phyloP scores from a whole-genome alignment of 2,888 invertebrate species.

The Drosophila demipolita region DNA sequence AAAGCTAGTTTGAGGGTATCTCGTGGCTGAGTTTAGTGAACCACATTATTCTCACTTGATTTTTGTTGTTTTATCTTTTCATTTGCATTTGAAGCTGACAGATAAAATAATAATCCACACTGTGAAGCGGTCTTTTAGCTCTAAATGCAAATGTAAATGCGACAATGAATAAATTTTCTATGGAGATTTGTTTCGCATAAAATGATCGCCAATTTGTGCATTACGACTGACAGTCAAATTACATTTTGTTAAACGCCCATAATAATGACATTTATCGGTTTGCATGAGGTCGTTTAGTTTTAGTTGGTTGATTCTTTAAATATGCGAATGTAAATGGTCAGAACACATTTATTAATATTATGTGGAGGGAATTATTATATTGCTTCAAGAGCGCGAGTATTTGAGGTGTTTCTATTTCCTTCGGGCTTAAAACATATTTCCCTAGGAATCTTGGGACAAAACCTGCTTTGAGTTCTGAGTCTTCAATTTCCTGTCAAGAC shows the following conservation, averaged over 20 bases:
- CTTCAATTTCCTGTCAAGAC: background rate
- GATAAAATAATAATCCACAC: background rate
- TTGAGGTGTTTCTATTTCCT: background rate
- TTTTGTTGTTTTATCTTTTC: slow-evolving; percentile 12
- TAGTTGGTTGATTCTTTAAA: background rate
- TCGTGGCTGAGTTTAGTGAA: background rate
- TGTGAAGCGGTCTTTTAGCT: background rate
- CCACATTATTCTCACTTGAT: background rate
- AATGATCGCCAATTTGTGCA: slow-evolving; percentile 35
- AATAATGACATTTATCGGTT: background rate
- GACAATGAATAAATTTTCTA: slow-evolving; percentile 46
- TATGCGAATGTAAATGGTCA: background rate
- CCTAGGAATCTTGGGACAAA: background rate
- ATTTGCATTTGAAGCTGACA: slow-evolving; percentile 39
- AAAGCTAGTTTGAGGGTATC: background rate
- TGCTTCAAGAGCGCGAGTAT: background rate
- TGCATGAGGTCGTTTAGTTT: background rate
- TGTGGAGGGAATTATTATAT: background rate
- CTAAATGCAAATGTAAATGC: slow-evolving; percentile 58
- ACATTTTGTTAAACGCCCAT: background rate
- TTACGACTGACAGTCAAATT: slow-evolving; percentile 9
- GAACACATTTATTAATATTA: background rate
- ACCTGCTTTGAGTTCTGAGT: background rate
- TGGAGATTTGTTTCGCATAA: background rate
- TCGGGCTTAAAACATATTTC: background rate